A percentile compares a stretch with the other conserved stretches of the same genome.
Conservation (phyloP, 2,113 vertebrate species). For the Coryphaenoides rupestris region DNA sequence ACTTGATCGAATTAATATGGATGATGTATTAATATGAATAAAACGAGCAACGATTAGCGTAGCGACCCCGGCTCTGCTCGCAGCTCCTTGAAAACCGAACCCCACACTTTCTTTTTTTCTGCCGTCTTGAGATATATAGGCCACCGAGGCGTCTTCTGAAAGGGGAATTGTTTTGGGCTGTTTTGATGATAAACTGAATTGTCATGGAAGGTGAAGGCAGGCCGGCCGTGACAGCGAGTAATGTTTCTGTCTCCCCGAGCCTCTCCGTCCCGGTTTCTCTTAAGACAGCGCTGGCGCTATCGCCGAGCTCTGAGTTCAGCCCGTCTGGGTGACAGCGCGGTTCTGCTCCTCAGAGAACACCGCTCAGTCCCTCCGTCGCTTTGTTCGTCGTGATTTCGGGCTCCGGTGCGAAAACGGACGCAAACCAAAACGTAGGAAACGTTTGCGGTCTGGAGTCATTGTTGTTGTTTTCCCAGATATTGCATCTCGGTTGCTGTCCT, state of each 20-base stretch:
- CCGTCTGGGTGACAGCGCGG: slow-evolving; percentile 37
- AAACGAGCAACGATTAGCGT: no score
- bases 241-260: slow-evolving; percentile 54
- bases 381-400: slow-evolving; percentile 7
- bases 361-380: slow-evolving; percentile 28
- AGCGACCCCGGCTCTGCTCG: no score
- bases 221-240: slow-evolving; percentile 55
- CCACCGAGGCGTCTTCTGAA: slow-evolving; percentile 30
- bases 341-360: slow-evolving; percentile 34
- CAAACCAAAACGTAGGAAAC: slow-evolving; percentile 23
- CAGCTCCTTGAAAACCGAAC: neutral
- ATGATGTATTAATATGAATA: no score
- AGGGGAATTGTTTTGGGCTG: slow-evolving; percentile 34
- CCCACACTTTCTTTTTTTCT: no score
- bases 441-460: slow-evolving; percentile 1
- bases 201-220: slow-evolving; percentile 44
- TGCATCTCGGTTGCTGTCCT: neutral
- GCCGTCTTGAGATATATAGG: slow-evolving; percentile 35
- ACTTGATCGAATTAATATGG: no score
- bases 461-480: slow-evolving; percentile 4
- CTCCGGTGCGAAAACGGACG: slow-evolving; percentile 7
- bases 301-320: slow-evolving; percentile 37
- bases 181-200: slow-evolving; percentile 63
- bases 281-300: slow-evolving; percentile 43
- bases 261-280: slow-evolving; percentile 42